A percentile compares a stretch with the other conserved stretches of the same genome.
Conservation (phyloP, 2,797 vertebrate species). For the Micropoecilia bifurca region DNA sequence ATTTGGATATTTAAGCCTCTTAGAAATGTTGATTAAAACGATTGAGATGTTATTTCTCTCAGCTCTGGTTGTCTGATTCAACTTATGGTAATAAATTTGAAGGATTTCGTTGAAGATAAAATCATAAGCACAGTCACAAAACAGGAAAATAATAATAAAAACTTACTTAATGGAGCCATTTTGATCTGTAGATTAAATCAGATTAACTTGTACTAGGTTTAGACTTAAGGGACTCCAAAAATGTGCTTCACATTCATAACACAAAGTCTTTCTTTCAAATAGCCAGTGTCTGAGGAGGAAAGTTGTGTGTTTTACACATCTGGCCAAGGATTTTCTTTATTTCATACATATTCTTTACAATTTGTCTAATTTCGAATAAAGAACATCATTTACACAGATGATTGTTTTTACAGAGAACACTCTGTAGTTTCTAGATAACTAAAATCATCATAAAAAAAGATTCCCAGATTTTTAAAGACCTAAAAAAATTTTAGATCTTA, state of each 20-base stretch:
- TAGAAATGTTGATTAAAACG: conserved; percentile 59
- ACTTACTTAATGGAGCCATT: too few relatives aligned
- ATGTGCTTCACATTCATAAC: neutral
- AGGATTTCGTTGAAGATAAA: neutral
- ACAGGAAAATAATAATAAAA: neutral
- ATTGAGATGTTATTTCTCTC: conserved; percentile 78
- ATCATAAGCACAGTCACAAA: neutral
- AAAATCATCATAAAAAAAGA: neutral
- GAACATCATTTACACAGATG: too few relatives aligned
- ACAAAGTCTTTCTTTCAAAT: neutral
- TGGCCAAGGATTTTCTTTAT: neutral
- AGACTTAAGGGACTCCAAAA: neutral
- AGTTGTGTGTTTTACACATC: neutral
- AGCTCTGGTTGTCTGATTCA: conserved; percentile 67
- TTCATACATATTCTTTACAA: neutral
- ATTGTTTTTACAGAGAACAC: neutral
- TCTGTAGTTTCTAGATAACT: neutral
- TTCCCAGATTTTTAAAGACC: neutral
- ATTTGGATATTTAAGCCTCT: conserved; percentile 67
- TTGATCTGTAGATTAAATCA: neutral
- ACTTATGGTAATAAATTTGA: neutral
- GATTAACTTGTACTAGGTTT: too few relatives aligned
- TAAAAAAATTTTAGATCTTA: too few relatives aligned
- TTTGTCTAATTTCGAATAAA: neutral
- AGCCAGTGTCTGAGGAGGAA: neutral